A percentile compares a stretch with the other conserved stretches of the same genome.
phyloP scores from a whole-genome alignment of 1,140 invertebrate genomes.

The Drepana arcuata region DNA sequence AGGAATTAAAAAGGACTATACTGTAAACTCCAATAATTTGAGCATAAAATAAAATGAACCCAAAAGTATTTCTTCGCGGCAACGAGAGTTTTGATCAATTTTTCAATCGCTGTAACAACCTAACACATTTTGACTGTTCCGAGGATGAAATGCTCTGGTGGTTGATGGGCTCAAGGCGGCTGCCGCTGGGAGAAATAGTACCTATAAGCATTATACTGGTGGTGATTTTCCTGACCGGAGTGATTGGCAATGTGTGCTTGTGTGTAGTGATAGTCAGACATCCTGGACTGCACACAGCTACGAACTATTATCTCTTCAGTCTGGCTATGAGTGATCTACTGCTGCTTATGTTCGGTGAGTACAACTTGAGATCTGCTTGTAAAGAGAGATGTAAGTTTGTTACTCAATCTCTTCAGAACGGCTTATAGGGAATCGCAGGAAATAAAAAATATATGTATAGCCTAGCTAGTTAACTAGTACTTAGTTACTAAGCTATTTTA shows the following conservation, averaged over 20 bases:
- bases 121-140: slow-evolving; percentile 68
- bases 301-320: slow-evolving; percentile 95
- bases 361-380: too few relatives aligned
- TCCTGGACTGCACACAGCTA: slow-evolving; percentile 85
- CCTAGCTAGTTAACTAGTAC: too few relatives aligned
- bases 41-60: slow-evolving; percentile 48
- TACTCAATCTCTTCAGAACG: too few relatives aligned
- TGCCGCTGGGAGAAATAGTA: slow-evolving; percentile 69
- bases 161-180: slow-evolving; percentile 66
- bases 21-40: too few relatives aligned
- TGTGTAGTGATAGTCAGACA: slow-evolving; percentile 92
- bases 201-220: slow-evolving; percentile 84
- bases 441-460: too few relatives aligned
- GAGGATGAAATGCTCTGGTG: slow-evolving; percentile 70
- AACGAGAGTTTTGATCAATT: slow-evolving; percentile 57
- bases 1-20: too few relatives aligned
- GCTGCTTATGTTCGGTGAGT: slow-evolving; percentile 81
- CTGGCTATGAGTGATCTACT: slow-evolving; percentile 84
- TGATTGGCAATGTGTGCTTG: slow-evolving; percentile 90
- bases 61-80: slow-evolving; percentile 33
- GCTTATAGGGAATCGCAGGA: too few relatives aligned
- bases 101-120: slow-evolving; percentile 51
- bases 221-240: slow-evolving; percentile 87
- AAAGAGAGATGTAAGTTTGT: too few relatives aligned
- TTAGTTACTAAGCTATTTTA: too few relatives aligned